Conservation (phyloP, 2,113 vertebrate genomes). For the Daphoenositta chrysoptera region DNA sequence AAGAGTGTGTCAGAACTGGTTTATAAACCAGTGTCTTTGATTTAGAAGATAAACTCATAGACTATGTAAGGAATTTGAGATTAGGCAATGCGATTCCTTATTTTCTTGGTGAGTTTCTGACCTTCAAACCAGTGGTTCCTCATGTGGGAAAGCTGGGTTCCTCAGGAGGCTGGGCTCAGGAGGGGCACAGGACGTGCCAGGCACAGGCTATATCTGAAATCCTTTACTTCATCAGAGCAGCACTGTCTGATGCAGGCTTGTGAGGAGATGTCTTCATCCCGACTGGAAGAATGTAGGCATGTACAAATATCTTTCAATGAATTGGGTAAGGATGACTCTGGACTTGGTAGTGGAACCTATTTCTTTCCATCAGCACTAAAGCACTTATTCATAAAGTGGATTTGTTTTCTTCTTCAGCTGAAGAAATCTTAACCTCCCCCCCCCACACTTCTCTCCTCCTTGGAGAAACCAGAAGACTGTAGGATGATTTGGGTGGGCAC, state of each 20-base stretch:
- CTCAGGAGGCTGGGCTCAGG: neutral
- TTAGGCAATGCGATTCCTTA: neutral
- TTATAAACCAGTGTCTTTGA: neutral
- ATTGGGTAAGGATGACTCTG: neutral
- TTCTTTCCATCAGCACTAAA: neutral
- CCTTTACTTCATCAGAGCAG: neutral
- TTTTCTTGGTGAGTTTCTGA: neutral
- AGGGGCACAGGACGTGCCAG: neutral
- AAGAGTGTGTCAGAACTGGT: neutral
- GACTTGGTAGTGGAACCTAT: accelerated
- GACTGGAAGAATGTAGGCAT: neutral
- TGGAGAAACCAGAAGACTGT: neutral
- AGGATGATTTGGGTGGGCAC: neutral
- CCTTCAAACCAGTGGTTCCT: neutral
- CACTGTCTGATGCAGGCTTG: neutral
- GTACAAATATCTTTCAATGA: neutral
- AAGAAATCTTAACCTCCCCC: neutral
- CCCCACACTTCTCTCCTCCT: neutral
- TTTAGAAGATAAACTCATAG: neutral
- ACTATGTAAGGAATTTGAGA: neutral
- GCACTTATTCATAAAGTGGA: neutral
- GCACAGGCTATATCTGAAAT: neutral
- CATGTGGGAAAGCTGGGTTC: neutral
- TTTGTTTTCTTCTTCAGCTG: neutral
- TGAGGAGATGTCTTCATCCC: neutral